phyloP scores from a whole-genome alignment of 2,888 invertebrate species.

The Ischnura elegans region DNA sequence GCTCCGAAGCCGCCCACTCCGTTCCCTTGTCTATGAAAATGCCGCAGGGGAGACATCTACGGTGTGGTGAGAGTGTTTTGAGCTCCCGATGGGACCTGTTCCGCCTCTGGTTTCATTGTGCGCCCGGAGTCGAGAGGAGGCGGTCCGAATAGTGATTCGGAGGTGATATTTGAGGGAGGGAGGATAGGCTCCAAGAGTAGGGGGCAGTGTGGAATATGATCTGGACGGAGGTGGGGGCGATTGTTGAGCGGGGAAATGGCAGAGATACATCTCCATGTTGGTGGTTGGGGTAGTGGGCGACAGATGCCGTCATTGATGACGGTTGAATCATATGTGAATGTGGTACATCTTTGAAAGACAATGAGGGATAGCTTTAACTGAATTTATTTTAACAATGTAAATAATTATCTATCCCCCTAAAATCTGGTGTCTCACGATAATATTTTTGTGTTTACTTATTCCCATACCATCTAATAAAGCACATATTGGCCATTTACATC shows the following conservation, averaged over 20 bases:
- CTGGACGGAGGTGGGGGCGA: not conserved
- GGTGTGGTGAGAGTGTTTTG: not conserved
- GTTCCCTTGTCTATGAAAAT: not conserved
- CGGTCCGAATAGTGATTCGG: not conserved
- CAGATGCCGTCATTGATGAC: constrained; percentile 3
- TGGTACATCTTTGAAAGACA: too few species aligned
- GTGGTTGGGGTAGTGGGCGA: not conserved
- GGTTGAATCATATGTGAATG: not conserved
- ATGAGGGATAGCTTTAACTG: too few species aligned
- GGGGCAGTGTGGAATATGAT: not conserved
- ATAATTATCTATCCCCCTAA: too few species aligned
- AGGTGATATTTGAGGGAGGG: not conserved
- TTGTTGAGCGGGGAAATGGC: not conserved
- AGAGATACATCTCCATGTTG: not conserved
- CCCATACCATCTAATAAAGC: too few species aligned
- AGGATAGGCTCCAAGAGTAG: too few species aligned
- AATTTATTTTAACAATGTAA: too few species aligned
- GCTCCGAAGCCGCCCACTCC: not conserved
- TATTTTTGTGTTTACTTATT: too few species aligned
- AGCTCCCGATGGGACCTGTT: not conserved
- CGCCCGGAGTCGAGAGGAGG: not conserved
- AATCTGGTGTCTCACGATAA: too few species aligned
- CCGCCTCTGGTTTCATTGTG: not conserved
- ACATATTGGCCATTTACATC: too few species aligned
- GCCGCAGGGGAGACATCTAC: not conserved